phyloP scores from a whole-genome alignment of 2,797 vertebrate species.

The Sibirionetta formosa region DNA sequence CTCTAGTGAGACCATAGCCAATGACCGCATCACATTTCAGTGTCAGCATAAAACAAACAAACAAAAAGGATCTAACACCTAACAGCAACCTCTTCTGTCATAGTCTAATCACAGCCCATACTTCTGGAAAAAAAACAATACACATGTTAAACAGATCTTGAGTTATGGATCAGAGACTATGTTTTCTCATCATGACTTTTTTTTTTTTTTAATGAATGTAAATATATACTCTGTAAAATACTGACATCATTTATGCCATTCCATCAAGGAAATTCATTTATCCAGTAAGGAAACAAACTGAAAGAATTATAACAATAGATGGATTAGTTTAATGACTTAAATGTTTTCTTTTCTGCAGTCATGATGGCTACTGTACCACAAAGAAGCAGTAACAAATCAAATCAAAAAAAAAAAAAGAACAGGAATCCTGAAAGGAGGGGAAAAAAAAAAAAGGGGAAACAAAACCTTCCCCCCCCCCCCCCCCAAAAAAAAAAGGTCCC shows the following conservation, averaged over 20 bases:
- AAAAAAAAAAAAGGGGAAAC: too few species aligned
- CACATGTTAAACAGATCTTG: not conserved
- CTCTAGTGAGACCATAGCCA: not conserved
- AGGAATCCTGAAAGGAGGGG: not conserved
- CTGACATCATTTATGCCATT: not conserved
- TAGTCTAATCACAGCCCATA: not conserved
- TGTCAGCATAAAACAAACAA: not conserved
- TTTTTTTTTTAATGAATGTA: not conserved
- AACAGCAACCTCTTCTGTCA: not conserved
- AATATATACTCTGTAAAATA: not conserved
- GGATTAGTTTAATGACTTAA: not conserved
- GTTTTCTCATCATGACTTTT: not conserved
- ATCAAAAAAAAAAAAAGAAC: not conserved
- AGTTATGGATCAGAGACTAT: not conserved
- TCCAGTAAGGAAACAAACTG: not conserved
- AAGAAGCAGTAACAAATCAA: not conserved
- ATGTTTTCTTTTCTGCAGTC: not conserved
- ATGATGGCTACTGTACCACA: not conserved
- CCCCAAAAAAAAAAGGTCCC: not conserved
- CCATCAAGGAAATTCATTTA: not conserved
- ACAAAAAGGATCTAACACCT: not conserved
- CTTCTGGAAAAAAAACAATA: not conserved
- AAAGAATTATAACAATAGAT: not conserved
- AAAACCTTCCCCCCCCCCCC: accelerated
- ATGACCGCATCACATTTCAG: not conserved